Evolutionary conservation across 2,113 vertebrate genomes (phyloP).

Genomic region (Aythya baeri): DNA sequence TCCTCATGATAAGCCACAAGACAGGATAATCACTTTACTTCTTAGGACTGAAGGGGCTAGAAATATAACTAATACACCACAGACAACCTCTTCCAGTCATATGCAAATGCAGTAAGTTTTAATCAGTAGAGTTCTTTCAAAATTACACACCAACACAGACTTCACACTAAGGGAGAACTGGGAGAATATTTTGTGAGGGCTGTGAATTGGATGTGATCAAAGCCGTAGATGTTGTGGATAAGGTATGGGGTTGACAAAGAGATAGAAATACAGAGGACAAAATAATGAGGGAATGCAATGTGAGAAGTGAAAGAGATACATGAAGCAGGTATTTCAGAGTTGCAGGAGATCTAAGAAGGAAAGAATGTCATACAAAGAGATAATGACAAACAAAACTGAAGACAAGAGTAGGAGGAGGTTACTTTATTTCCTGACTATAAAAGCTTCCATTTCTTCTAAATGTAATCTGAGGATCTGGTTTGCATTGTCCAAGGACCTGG

Average conservation of each 20-base stretch:
- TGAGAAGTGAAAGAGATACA: not conserved
- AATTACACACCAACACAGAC: not conserved
- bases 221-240: not conserved
- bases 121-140: not conserved
- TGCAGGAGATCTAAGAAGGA: not conserved
- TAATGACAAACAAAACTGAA: not conserved
- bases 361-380: not conserved
- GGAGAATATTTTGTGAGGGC: not conserved
- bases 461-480: not conserved
- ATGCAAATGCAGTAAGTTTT: not conserved
- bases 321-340: not conserved
- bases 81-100: not conserved
- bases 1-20: not conserved
- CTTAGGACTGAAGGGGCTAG: not conserved
- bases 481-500: not conserved
- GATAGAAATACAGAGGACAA: not conserved
- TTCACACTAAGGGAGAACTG: not conserved
- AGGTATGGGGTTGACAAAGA: not conserved
- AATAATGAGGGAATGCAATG: rapidly evolving
- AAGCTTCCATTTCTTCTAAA: not conserved
- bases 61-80: not conserved
- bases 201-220: not conserved
- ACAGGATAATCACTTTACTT: not conserved
- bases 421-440: not conserved
- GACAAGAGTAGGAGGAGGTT: not conserved